Base-by-base conservation (phyloP, 2,888 invertebrate genomes). In the Diadromus collaris region DNA sequence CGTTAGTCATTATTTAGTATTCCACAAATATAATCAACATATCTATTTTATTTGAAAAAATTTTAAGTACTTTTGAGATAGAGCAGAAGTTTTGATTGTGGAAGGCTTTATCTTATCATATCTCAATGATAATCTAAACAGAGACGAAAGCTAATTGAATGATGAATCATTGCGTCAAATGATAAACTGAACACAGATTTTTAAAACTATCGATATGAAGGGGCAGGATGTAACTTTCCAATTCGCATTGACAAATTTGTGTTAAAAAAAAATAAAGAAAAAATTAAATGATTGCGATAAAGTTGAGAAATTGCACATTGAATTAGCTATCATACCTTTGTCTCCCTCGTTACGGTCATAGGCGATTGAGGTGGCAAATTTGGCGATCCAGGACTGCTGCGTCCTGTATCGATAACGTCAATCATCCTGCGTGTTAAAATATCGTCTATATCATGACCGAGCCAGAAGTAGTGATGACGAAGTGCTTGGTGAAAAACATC, bases 381-480 rank as follows among this genome's bases (percentile, higher is more conserved):
- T 16, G 83, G 82, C 64, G 83, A 83, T 6, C 77, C 78, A 6
- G 60, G 46, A 71, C 78, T 80, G 56, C 44, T 71, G 10, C 51
- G 70, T n/a, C 76, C 73, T 13, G 70, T 48, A 34, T 84, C 81
- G 56, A 71, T 41, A 6, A 44, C 71, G 38, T 82, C 81, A 21
- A 79, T 79, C 27, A 63, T 80, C 38, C 72, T 78, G 46, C 79
- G 56, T 65, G 83, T 85, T 63, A 88, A 81, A 16, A 85, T 60
- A 63, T 73, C 82, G 6, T 91, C 91, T 61, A 94, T 90, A 38
- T 91, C 91, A 67, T 92, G 90, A 86, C 92, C 92, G 65, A 94
- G 86, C 94, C 94, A 94, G 51, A 88, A 85, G 86, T 94, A 93
- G 84, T 93, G 92, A 78, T 92, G 92, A 9, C 90, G 88, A 21